These are phyloP conservation scores for Amphipyra berbera DNA, from an alignment of 2,888 invertebrate genomes.

Conservation along the genomic window DNA sequence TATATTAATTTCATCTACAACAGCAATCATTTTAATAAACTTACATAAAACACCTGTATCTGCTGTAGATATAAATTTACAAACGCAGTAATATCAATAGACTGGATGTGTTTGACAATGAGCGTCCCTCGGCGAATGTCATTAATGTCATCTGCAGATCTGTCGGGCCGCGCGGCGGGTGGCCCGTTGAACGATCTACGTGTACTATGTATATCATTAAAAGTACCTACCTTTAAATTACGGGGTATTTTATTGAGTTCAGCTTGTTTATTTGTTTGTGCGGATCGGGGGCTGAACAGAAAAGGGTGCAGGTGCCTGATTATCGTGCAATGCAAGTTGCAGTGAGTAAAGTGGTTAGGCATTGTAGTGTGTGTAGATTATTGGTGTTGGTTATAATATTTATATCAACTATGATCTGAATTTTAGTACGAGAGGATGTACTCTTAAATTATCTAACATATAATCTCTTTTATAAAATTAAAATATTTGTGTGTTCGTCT, in stretches of 20 bases:
- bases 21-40: slow-evolving; percentile 19
- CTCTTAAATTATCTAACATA: too few species aligned
- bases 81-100: slow-evolving; percentile 44
- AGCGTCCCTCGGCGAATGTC: slow-evolving; percentile 70
- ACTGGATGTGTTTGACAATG: slow-evolving; percentile 60
- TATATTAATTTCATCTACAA: slow-evolving; percentile 10
- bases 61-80: slow-evolving; percentile 21
- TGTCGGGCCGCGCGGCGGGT: slow-evolving; percentile 55
- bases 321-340: slow-evolving; percentile 30
- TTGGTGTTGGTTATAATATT: slow-evolving; percentile 4
- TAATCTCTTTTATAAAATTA: too few species aligned
- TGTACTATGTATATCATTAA: slow-evolving; percentile 46
- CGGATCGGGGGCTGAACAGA: slow-evolving; percentile 30
- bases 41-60: slow-evolving; percentile 28
- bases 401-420: too few species aligned
- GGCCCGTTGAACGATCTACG: slow-evolving; percentile 42
- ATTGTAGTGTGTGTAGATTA: slow-evolving; percentile 10
- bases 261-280: slow-evolving; percentile 36
- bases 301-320: slow-evolving; percentile 45
- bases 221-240: slow-evolving; percentile 43
- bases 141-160: slow-evolving; percentile 76
- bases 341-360: slow-evolving; percentile 14
- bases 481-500: too few species aligned
- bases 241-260: slow-evolving; percentile 37
- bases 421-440: too few species aligned